Percentiles rank a stretch among this genome's conserved stretches.
These are phyloP conservation scores for Acanthisitta chloris DNA, from an alignment of 2,113 vertebrate genomes.

Conservation along the genomic window DNA sequence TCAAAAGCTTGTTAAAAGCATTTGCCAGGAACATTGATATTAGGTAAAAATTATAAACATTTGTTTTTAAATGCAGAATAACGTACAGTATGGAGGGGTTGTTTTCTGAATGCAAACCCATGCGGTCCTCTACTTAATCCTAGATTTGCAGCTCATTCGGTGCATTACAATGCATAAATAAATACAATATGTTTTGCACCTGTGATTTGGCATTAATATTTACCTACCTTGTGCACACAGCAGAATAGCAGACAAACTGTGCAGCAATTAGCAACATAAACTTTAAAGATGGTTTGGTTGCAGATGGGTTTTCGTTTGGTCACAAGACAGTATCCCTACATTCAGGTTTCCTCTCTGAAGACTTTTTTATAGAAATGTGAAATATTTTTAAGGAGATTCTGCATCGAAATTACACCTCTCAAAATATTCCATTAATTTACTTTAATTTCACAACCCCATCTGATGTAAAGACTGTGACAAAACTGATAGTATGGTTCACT, in stretches of 20 bases:
- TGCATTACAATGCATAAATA: not conserved
- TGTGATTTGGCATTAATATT: not conserved
- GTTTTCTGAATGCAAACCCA: not conserved
- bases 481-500: not conserved
- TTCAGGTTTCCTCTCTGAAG: not conserved
- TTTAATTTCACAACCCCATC: not conserved
- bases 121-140: accelerated
- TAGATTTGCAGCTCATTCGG: not conserved
- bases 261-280: not conserved
- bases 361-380: not conserved
- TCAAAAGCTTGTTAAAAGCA: not conserved
- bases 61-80: not conserved
- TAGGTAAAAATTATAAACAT: not conserved
- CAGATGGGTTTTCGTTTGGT: not conserved
- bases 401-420: not conserved
- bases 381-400: not conserved
- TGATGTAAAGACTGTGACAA: not conserved
- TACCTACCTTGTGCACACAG: not conserved
- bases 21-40: not conserved
- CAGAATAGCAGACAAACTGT: not conserved
- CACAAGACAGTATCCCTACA: not conserved
- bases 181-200: not conserved
- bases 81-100: not conserved
- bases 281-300: not conserved
- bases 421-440: no score